These are phyloP conservation scores for Ectropis crepuscularia DNA, from an alignment of 2,888 invertebrate species.

Conservation along the genomic window DNA sequence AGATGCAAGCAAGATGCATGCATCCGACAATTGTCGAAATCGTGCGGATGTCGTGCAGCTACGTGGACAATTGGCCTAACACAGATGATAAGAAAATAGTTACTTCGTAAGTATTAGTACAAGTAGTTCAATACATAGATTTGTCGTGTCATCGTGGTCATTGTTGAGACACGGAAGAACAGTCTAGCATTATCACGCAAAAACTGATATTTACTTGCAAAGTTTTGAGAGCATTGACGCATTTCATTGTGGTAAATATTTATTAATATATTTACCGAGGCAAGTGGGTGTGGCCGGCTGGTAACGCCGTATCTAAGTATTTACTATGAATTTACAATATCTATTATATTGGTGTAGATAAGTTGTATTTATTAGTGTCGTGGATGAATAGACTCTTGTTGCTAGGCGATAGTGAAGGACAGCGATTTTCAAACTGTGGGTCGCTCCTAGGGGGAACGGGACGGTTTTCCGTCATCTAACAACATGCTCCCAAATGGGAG, in stretches of 20 bases:
- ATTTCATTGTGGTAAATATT: conserved; percentile 47
- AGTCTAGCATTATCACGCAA: not conserved
- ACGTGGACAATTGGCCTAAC: too few species aligned
- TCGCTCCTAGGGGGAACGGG: too few species aligned
- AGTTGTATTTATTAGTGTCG: conserved; percentile 2
- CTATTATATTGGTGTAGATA: conserved; percentile 47
- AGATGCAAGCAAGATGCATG: too few species aligned
- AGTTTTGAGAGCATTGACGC: conserved; percentile 38
- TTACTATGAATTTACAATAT: conserved; percentile 34
- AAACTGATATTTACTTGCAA: conserved; percentile 9
- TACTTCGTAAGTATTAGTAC: too few species aligned
- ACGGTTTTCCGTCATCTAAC: too few species aligned
- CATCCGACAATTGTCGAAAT: too few species aligned
- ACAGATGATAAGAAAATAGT: too few species aligned
- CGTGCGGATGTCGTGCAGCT: too few species aligned
- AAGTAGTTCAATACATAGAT: too few species aligned
- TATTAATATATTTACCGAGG: conserved; percentile 44
- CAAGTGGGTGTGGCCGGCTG: conserved; percentile 9
- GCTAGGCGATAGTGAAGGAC: conserved; percentile 6
- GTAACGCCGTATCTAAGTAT: conserved; percentile 37
- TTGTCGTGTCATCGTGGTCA: not conserved
- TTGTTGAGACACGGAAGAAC: conserved; percentile 4
- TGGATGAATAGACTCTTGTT: conserved; percentile 10
- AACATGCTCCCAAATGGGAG: too few species aligned
- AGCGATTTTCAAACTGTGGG: not conserved